Base-by-base conservation (phyloP, 2,113 vertebrate species). In the Thalassarche chlororhynchos region DNA sequence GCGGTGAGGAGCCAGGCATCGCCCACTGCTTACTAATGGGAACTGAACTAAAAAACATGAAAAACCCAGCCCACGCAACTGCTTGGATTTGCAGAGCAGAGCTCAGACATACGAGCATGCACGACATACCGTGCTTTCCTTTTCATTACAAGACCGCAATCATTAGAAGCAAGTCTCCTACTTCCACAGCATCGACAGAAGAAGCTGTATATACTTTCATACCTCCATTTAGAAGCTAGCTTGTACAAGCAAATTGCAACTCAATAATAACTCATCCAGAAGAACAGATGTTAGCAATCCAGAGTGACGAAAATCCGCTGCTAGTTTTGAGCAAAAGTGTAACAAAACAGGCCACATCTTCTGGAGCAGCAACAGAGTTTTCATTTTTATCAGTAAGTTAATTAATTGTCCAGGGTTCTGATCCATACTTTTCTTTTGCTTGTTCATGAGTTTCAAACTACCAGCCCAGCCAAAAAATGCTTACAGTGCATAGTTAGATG, bases 1-100 rank as follows among this genome's bases (percentile, higher is more conserved):
- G 28, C 7, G 72, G 55, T 0, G 2, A 71, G 79, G 36, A 42
- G 65, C 75, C 4, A 4, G 28, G 23, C 61, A 55, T n/a, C n/a
- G 5, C 32, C 42, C 23, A 0, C 36, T 17, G 57, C 25, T 14
- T 14, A 2, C 16, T 5, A 1, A 5, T 26, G 72, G 36, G 46
- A 65, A 34, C 0, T 0, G 32, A 31, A 6, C 24, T 16, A 4
- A n/a, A 10, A 49, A 5, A 7, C n/a, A 16, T 0, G 5, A 17
- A 38, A 34, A 40, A 9, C 24, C 14, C 3, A 6, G 14, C 8
- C 4, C 31, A 5, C 18, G 7, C 32, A 4, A 6, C 17, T 34
- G 44, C 34, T 20, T 6, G 14, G 1, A 0, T 8, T 3, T 34
- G 79, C 75, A 57, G 65, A 42, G 87, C 57, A 28, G 64, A 46